phyloP scores from a whole-genome alignment of 2,888 invertebrate genomes.

The Plagiodera versicolora region DNA sequence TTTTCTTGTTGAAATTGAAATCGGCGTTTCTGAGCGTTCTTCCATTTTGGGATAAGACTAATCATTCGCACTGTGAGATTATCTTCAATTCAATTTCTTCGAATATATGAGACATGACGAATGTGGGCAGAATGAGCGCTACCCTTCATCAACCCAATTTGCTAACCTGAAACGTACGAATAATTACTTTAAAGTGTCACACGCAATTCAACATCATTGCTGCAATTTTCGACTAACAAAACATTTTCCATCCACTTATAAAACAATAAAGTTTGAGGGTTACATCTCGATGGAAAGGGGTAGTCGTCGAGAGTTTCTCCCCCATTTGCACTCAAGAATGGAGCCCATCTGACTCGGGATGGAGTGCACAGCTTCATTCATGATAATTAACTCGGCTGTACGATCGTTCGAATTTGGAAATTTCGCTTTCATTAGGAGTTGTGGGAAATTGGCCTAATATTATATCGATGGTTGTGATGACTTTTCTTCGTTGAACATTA shows the following conservation, averaged over 20 bases:
- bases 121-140: too few species aligned
- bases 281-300: not conserved
- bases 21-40: too few species aligned
- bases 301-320: not conserved
- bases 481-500: too few species aligned
- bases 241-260: not conserved
- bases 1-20: too few species aligned
- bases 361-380: not conserved
- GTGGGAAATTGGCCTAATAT: too few species aligned
- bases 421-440: too few species aligned
- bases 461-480: too few species aligned
- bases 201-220: not conserved
- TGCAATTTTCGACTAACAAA: slow-evolving; percentile 4
- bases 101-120: too few species aligned
- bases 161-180: not conserved
- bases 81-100: too few species aligned
- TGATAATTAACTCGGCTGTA: not conserved
- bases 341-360: not conserved
- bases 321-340: not conserved
- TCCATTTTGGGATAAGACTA: too few species aligned
- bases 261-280: slow-evolving; percentile 9
- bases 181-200: not conserved
- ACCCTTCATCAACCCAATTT: not conserved
- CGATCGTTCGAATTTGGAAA: not conserved
- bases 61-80: too few species aligned